A percentile compares a stretch with the other conserved stretches of the same genome.
Conservation (phyloP, 2,888 invertebrate genomes). For the Hyalella azteca region DNA sequence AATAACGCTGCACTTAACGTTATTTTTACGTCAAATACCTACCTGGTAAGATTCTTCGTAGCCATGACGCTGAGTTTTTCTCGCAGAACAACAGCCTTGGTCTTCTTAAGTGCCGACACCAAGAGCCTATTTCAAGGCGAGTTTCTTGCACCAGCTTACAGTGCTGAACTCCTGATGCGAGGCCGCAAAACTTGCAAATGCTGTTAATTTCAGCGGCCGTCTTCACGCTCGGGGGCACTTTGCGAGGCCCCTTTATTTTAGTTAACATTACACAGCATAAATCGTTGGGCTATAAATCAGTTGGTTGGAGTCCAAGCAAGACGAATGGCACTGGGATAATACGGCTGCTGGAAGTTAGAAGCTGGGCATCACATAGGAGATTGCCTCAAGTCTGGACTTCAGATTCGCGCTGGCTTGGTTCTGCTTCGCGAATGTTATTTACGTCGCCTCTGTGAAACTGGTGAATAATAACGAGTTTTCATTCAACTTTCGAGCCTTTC, state of each 20-base stretch:
- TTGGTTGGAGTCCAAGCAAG: constrained; percentile 36
- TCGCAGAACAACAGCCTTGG: no score
- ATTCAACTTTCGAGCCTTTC: no score
- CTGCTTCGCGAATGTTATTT: neutral
- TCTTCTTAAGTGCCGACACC: no score
- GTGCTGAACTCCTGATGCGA: neutral
- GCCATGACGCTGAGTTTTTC: no score
- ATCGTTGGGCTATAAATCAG: constrained; percentile 37
- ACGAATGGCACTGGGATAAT: constrained; percentile 30
- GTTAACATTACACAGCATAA: constrained; percentile 37
- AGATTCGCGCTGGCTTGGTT: neutral
- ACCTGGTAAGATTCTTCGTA: no score
- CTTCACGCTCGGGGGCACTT: constrained; percentile 25
- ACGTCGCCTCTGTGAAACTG: neutral
- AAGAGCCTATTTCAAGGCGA: neutral
- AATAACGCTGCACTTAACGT: no score
- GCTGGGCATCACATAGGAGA: constrained; percentile 3
- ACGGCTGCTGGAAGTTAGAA: constrained; percentile 15
- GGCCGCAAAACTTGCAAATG: constrained; percentile 1
- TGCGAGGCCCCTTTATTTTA: constrained; percentile 33
- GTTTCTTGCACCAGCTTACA: neutral
- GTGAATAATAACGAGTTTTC: neutral
- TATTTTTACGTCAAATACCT: no score
- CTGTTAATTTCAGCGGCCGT: constrained; percentile 17
- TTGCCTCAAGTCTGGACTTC: neutral